Evolutionary conservation across 2,797 vertebrate species (phyloP), one percentile per base, ranked within the genome.

Genomic region (Poecile montanus): DNA sequence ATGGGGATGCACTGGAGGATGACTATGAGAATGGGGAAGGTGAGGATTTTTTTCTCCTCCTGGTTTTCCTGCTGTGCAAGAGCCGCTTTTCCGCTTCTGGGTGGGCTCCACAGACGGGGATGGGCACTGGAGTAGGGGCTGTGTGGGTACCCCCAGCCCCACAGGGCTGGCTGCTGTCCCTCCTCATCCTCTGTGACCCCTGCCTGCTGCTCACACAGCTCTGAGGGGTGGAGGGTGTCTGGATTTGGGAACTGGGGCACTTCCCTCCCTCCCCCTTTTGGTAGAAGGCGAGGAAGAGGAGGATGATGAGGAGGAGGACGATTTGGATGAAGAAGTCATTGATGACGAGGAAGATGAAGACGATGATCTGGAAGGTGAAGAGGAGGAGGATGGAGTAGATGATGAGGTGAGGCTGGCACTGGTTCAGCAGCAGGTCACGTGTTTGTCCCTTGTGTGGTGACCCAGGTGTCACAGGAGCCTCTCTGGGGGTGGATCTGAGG

Each of bases 261-360:
- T 76, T 61, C 86, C 38, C 29, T 82, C 34, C 40, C 8, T 50
- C 34, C 34, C 61, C 12, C 10, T 93, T 72, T 75, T 73, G 85
- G 19, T 88, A 97, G 98, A 98, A 91, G 97, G 97, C 3, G 97
- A 97, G 70, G 97, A 97, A 60, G 97, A 97, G n/a, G 97, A 97
- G 4, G 97, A 98, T 3, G 97, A 97, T 0, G 97, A 97, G 1
- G 96, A 97, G 8, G 97, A 97, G 11, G 98, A 97, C 1, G 97
- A 97, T 40, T 88, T 97, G 63, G 95, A 97, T 85, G 97, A 98
- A 62, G 96, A 97, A 73, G 92, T 94, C 56, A 96, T 95, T 2
- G 96, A 97, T 19, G 94, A 97, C 0, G 96, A 97, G 50, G 97
- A 97, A 19, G 96, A 96, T 36, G 96, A 97, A 45, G 96, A 98